Conservation (phyloP, 2,888 invertebrate genomes). For the Ophion ventricosus region DNA sequence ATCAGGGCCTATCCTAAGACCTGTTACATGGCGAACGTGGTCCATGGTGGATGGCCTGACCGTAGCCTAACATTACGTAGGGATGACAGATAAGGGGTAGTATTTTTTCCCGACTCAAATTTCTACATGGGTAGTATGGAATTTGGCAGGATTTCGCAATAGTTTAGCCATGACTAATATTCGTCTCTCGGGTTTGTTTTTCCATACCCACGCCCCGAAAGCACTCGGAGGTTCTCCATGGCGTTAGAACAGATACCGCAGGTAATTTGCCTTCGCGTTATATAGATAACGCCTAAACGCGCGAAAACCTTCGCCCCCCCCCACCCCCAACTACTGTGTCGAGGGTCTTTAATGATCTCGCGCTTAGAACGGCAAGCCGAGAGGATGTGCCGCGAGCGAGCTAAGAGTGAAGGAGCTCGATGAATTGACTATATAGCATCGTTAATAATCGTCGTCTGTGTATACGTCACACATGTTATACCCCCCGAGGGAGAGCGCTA, state of each 20-base stretch:
- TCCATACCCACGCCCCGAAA: not conserved
- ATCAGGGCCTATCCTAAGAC: too few relatives aligned
- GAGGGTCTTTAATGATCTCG: conserved; percentile 58
- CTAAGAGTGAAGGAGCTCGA: conserved; percentile 51
- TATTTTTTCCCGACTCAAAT: too few relatives aligned
- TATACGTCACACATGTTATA: conserved; percentile 8
- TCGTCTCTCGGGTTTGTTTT: conserved; percentile 38
- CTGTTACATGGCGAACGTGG: too few relatives aligned
- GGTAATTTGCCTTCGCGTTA: conserved; percentile 73
- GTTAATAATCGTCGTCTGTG: conserved; percentile 59
- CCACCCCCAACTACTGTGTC: conserved; percentile 3
- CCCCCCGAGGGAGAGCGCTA: conserved; percentile 38
- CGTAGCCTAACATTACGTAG: too few relatives aligned
- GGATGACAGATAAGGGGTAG: too few relatives aligned
- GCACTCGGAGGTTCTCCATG: conserved; percentile 21
- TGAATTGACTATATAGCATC: conserved; percentile 55
- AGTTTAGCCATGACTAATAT: conserved; percentile 26
- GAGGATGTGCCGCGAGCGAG: conserved; percentile 62
- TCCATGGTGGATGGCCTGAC: too few relatives aligned
- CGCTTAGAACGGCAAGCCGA: conserved; percentile 43
- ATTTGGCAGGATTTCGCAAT: not conserved
- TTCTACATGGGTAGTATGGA: too few relatives aligned
- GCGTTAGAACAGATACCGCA: conserved; percentile 67
- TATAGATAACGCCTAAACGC: conserved; percentile 60
- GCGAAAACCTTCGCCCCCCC: conserved; percentile 28